Percentiles rank a stretch among this genome's conserved stretches.
Conservation (phyloP, 1,140 invertebrate genomes). For the Scaptomyza pallida region DNA sequence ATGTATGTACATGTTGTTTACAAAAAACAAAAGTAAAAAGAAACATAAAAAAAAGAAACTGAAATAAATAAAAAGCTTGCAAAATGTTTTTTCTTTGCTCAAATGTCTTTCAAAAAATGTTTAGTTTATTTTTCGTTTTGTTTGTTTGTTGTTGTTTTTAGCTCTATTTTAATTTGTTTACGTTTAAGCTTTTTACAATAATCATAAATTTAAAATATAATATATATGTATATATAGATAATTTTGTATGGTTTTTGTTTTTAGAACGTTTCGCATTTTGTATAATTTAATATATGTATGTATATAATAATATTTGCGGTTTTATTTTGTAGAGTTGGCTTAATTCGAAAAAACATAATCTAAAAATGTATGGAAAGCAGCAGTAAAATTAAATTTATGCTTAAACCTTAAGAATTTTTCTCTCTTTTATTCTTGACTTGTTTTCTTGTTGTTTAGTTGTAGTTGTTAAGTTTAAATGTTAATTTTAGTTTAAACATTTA, state of each 20-base stretch:
- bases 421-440: constrained; percentile 27
- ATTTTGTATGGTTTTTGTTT: constrained; percentile 25
- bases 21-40: constrained; percentile 29
- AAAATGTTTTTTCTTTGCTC: constrained; percentile 21
- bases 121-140: constrained; percentile 64
- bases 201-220: constrained; percentile 72
- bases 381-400: constrained; percentile 68
- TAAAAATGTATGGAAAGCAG: constrained; percentile 79
- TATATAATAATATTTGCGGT: constrained; percentile 49
- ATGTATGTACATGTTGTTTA: constrained; percentile 73
- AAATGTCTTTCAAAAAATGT: constrained; percentile 68
- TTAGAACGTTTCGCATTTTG: constrained; percentile 44
- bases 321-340: constrained; percentile 46
- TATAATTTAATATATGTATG: constrained; percentile 17
- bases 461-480: constrained; percentile 35
- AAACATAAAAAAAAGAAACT: constrained; percentile 6
- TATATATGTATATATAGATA: constrained; percentile 53
- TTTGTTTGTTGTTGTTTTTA: constrained; percentile 43
- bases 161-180: constrained; percentile 68
- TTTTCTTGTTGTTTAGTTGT: constrained; percentile 4
- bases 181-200: constrained; percentile 74
- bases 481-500: constrained; percentile 28
- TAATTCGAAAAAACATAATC: constrained; percentile 64
- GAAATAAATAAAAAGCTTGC: constrained; percentile 10
- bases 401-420: constrained; percentile 60